These are phyloP conservation scores for Ceyx margarethae DNA, from an alignment of 2,113 vertebrate genomes.

Conservation along the genomic window DNA sequence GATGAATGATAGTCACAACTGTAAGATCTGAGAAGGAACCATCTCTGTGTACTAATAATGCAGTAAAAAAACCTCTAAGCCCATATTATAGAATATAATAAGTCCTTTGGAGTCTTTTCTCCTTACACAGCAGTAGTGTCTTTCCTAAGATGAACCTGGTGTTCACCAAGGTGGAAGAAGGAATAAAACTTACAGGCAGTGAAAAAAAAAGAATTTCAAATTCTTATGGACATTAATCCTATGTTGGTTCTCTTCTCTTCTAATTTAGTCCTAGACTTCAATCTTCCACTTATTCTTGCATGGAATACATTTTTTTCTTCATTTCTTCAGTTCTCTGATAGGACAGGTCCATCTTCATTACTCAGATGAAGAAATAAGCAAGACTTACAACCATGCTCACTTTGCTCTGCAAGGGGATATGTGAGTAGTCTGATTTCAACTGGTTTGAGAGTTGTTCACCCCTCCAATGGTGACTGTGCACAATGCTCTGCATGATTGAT, in stretches of 20 bases:
- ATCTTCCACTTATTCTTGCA: not conserved
- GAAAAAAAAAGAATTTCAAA: not conserved
- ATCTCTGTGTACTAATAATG: not conserved
- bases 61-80: not conserved
- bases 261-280: not conserved
- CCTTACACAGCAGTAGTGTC: not conserved
- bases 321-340: not conserved
- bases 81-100: not conserved
- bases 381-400: not conserved
- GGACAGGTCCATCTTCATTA: not conserved
- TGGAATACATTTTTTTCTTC: not conserved
- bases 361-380: not conserved
- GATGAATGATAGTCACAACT: not conserved
- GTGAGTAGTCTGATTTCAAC: not conserved
- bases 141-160: not conserved
- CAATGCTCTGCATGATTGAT: not conserved
- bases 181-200: not conserved
- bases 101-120: not conserved
- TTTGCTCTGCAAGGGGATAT: not conserved
- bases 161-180: not conserved
- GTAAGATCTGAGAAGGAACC: not conserved
- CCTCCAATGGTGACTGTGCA: not conserved
- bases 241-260: not conserved
- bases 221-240: not conserved
- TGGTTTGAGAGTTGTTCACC: not conserved